Conservation (phyloP, 1,140 invertebrate genomes). For the Ganaspis sp. region DNA sequence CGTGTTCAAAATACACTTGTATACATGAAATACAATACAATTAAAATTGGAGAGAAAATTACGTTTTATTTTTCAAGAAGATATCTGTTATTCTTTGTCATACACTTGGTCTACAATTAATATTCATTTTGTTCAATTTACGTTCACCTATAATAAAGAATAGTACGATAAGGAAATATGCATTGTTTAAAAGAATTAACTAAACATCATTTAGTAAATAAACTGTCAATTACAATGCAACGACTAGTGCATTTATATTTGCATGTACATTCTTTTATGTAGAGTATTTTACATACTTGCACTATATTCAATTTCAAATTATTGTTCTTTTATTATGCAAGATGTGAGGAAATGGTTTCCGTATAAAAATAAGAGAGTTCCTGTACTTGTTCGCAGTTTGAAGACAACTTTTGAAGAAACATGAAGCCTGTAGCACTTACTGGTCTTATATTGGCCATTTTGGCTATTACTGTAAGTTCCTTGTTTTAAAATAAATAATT, state of each 20-base stretch:
- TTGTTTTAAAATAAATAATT: too few relatives aligned
- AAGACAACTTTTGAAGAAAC: background rate
- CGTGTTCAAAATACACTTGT: background rate
- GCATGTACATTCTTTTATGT: slow-evolving; percentile 51
- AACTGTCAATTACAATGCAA: slow-evolving; percentile 47
- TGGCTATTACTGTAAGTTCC: background rate
- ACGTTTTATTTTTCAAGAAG: slow-evolving; percentile 13
- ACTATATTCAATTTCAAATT: background rate
- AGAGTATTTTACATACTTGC: slow-evolving; percentile 53
- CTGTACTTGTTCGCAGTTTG: background rate
- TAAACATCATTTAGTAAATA: slow-evolving; percentile 14
- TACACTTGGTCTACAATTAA: background rate
- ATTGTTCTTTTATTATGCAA: background rate
- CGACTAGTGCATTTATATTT: slow-evolving; percentile 50
- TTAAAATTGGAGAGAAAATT: background rate
- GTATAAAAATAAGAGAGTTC: background rate
- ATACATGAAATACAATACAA: background rate
- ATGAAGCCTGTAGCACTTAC: background rate
- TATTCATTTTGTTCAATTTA: background rate
- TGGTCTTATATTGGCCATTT: background rate
- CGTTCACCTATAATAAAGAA: background rate
- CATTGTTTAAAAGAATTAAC: background rate
- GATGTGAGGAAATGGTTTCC: background rate
- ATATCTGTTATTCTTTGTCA: background rate
- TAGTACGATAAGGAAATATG: background rate